A percentile compares a stretch with the other conserved stretches of the same genome.
phyloP scores from a whole-genome alignment of 2,113 vertebrate genomes.

The Cromileptes altivelis region DNA sequence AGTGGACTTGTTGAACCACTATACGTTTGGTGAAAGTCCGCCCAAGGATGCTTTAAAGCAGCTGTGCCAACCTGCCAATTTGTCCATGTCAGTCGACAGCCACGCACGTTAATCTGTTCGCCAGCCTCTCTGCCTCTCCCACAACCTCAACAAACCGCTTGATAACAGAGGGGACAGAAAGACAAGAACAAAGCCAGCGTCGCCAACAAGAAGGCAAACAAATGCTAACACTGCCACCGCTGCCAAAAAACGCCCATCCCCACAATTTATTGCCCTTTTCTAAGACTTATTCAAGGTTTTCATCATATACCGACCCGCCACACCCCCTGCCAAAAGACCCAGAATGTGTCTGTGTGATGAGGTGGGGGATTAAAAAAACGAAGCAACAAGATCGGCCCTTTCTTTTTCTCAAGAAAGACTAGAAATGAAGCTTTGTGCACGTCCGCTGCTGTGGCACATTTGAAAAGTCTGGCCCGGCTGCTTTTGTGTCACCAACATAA shows the following conservation, averaged over 20 bases:
- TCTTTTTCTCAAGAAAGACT: slow-evolving; percentile 76
- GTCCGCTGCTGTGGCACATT: slow-evolving; percentile 90
- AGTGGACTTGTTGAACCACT: not conserved
- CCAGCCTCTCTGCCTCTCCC: slow-evolving; percentile 33
- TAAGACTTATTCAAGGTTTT: slow-evolving; percentile 88
- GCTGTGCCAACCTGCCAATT: not conserved
- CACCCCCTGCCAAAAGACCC: slow-evolving; percentile 61
- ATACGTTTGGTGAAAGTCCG: slow-evolving; percentile 2
- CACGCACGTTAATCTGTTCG: not conserved
- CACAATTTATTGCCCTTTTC: slow-evolving; percentile 93
- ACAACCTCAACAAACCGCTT: slow-evolving; percentile 85
- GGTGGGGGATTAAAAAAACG: slow-evolving; percentile 75
- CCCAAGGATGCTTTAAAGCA: slow-evolving; percentile 14
- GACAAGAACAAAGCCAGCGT: slow-evolving; percentile 65
- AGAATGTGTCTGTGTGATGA: slow-evolving; percentile 69
- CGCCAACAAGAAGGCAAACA: slow-evolving; percentile 92
- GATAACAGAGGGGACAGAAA: slow-evolving; percentile 47
- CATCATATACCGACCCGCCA: slow-evolving; percentile 70
- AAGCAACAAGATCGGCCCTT: slow-evolving; percentile 82
- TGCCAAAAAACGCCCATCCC: slow-evolving; percentile 86
- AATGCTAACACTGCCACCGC: slow-evolving; percentile 91
- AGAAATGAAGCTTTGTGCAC: slow-evolving; percentile 92
- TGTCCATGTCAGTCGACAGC: slow-evolving; percentile 1
- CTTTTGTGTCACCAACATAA: slow-evolving; percentile 96
- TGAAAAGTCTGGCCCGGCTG: slow-evolving; percentile 93